Evolutionary conservation across 2,888 invertebrate species (phyloP), one percentile per base, ranked within the genome.

Genomic region (Lepeophtheirus nordmannii): DNA sequence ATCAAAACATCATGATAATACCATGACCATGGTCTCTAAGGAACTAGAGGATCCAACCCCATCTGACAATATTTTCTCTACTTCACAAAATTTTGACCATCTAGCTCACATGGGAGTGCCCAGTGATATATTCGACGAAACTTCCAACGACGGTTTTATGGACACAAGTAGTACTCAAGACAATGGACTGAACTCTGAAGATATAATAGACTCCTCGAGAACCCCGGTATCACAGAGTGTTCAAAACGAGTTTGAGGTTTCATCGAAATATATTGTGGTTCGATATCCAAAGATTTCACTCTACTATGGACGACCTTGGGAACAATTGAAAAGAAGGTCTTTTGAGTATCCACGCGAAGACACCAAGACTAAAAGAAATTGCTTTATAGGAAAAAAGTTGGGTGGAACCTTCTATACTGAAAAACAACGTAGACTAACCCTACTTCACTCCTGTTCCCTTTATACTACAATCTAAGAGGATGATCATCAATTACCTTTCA

Each of bases 41-140:
- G 53, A 46, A 46, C 8, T 46, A n/a, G 53, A 46, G 17, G 53
- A 46, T 17, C 53, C 53, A 8, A 46, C 53, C n/a, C 53, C 53
- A 14, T 46, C 53, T 14, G 53, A 46, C 17, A 30, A 46, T 46
- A 46, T 46, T n/a, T 46, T 46, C 17, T 46, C 53, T 3, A 46
- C 53, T 17, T 46, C 53, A 46, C 53, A 46, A 17, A 46, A 46
- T 17, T 46, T 46, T 46, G 53, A 46, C 17, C 53, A 46, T 46
- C 17, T 46, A 8, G 53, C 53, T 17, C 53, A 46, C 8, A 46
- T 46, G 53, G 53, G 53, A 30, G 53, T 46, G 5, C 53, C 53
- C 17, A 46, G 53, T 17, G 53, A 46, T 46, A 46, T 46, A n/a
- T 46, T 46, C 17, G 53, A 46, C 17, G 53, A 46, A 46, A 14